These are phyloP conservation scores for Sinocyclocheilus rhinocerous DNA, from an alignment of 2,113 vertebrate species.

Conservation along the genomic window DNA sequence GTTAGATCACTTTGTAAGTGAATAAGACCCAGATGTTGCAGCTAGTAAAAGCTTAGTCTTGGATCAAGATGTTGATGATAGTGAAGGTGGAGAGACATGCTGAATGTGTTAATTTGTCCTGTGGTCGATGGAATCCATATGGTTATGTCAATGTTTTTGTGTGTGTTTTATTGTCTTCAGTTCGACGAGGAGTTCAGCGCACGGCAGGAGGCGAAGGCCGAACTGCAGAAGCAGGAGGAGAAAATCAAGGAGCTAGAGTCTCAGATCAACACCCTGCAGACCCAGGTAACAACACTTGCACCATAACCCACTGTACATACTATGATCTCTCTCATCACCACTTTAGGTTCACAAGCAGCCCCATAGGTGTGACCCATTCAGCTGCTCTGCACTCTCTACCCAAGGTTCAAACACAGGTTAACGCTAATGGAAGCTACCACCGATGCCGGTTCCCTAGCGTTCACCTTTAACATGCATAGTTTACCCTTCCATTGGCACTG, in stretches of 20 bases:
- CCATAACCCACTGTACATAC: slow-evolving; percentile 8
- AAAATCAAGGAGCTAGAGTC: slow-evolving; percentile 93
- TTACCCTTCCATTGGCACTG: slow-evolving; percentile 15
- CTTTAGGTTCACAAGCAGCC: neutral
- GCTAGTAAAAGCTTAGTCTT: neutral
- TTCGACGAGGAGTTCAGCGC: slow-evolving; percentile 98
- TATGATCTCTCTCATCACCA: neutral
- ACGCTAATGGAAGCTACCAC: neutral
- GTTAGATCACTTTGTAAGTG: neutral
- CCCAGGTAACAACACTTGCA: slow-evolving; percentile 81
- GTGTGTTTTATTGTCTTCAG: slow-evolving; percentile 70
- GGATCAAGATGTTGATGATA: neutral
- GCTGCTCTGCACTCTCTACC: neutral
- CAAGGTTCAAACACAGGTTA: neutral
- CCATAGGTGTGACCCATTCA: neutral
- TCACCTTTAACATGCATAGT: slow-evolving; percentile 38
- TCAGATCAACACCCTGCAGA: slow-evolving; percentile 86
- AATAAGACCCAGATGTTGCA: neutral
- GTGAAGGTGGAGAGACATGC: slow-evolving; percentile 45
- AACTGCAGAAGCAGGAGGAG: slow-evolving; percentile 92
- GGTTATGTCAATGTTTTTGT: neutral
- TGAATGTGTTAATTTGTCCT: slow-evolving; percentile 57
- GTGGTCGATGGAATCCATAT: slow-evolving; percentile 48
- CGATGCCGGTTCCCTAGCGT: neutral
- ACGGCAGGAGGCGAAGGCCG: slow-evolving; percentile 92